Base-by-base conservation (phyloP, 2,113 vertebrate species). In the Leiothrix lutea region DNA sequence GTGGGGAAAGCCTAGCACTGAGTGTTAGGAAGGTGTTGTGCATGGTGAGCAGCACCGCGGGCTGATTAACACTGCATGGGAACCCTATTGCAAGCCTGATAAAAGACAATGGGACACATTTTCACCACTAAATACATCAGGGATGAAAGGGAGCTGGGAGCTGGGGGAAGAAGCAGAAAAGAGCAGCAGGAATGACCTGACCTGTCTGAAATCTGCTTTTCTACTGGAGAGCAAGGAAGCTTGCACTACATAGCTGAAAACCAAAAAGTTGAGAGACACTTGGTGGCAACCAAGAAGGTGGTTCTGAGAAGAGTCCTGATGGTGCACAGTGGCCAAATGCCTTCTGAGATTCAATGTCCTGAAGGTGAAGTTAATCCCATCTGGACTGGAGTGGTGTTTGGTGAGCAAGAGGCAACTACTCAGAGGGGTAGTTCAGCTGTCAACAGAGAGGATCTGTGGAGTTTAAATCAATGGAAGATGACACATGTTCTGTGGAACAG, bases 31-130 rank as follows among this genome's bases (percentile, higher is more conserved):
- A 86, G 88, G 56, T 84, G 92, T 14, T 88, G 77, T 45, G 47
- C 57, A n/a, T 3, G 45, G n/a, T 13, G 38, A 94, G 77, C 38
- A 50, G 67, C 47, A 14, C 50, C 8, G 5, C 0, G 0, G 62
- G 48, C 66, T 91, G 65, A 86, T 97, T 93, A 94, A 86, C 90
- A 44, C 75, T 23, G 35, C 36, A 80, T 70, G 38, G 1, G 1
- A 86, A 88, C 31, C 45, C 66, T 14, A 29, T 24, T 86, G 65
- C 61, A 8, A 82, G 40, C 22, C 83, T 56, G 95, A 95, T 96
- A 95, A 95, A 71, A 87, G 45, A 94, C 94, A 94, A 95, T 94
- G 86, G 86, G 69, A 23, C 77, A 61, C 69, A 87, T 95, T 88
- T 86, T 78, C 90, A 83, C 60, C 6, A 2, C 54, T 92, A 77